Conservation (phyloP, 2,797 vertebrate genomes). For the Helarctos malayanus region DNA sequence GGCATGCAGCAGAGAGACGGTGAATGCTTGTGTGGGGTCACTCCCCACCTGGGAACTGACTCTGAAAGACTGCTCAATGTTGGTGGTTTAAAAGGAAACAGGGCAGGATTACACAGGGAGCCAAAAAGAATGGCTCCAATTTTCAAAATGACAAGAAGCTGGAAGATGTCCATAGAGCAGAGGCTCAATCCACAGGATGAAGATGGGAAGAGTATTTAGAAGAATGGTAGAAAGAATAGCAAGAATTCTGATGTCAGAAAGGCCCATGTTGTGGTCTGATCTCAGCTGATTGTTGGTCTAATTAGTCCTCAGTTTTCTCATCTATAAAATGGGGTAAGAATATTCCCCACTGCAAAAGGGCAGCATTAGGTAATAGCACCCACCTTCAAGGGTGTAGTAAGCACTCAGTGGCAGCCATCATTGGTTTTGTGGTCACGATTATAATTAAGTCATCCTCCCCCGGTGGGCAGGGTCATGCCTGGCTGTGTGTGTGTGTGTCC, state of each 20-base stretch:
- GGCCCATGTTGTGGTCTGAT: neutral
- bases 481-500: neutral
- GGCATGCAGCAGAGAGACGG: no score
- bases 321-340: neutral
- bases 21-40: no score
- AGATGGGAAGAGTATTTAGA: neutral
- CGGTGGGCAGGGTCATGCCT: neutral
- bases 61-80: accelerated
- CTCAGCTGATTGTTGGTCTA: no score
- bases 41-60: no score
- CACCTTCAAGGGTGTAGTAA: neutral
- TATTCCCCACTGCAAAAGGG: neutral
- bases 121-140: neutral
- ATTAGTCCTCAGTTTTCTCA: neutral
- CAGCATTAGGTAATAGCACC: neutral
- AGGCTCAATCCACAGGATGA: neutral
- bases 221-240: neutral
- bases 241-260: neutral
- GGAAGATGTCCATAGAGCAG: neutral
- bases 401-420: no score
- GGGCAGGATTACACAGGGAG: neutral
- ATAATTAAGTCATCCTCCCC: neutral
- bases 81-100: neutral
- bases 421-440: neutral
- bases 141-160: neutral